Evolutionary conservation across 2,888 invertebrate genomes (phyloP).

Genomic region (Hydropsyche betteni): DNA sequence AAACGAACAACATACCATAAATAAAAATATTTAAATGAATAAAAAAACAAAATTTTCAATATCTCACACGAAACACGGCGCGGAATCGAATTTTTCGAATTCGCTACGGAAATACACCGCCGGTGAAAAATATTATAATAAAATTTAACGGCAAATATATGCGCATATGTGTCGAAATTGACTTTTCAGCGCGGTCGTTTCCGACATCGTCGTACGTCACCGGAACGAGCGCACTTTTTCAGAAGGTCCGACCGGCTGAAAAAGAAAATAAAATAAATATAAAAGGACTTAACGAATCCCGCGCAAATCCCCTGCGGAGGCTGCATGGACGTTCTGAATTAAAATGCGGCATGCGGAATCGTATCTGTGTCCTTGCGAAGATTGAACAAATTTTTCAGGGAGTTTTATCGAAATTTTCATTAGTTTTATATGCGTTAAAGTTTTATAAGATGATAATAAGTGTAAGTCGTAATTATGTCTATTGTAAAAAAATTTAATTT

Average conservation of each 20-base stretch:
- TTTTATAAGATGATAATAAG: no score
- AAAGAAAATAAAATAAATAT: background rate
- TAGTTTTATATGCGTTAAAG: no score
- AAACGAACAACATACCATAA: background rate
- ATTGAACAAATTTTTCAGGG: no score
- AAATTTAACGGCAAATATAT: constrained; percentile 4
- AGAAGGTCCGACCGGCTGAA: constrained; percentile 30
- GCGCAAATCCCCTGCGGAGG: constrained; percentile 40
- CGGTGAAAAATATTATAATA: background rate
- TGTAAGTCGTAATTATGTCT: no score
- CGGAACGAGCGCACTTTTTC: constrained; percentile 36
- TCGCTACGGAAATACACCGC: no score
- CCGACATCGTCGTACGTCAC: constrained; percentile 36
- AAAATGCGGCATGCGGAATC: constrained; percentile 24
- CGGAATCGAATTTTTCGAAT: no score
- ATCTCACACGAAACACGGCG: background rate
- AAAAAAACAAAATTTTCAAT: background rate
- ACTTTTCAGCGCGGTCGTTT: background rate
- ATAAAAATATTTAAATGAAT: background rate
- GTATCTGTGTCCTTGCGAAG: no score
- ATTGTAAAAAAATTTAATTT: no score
- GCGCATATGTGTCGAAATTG: constrained; percentile 17
- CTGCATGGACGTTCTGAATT: constrained; percentile 20
- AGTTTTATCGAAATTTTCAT: no score
- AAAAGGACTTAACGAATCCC: constrained; percentile 44